phyloP scores from a whole-genome alignment of 1,140 invertebrate genomes.

The Capitella teleta region DNA sequence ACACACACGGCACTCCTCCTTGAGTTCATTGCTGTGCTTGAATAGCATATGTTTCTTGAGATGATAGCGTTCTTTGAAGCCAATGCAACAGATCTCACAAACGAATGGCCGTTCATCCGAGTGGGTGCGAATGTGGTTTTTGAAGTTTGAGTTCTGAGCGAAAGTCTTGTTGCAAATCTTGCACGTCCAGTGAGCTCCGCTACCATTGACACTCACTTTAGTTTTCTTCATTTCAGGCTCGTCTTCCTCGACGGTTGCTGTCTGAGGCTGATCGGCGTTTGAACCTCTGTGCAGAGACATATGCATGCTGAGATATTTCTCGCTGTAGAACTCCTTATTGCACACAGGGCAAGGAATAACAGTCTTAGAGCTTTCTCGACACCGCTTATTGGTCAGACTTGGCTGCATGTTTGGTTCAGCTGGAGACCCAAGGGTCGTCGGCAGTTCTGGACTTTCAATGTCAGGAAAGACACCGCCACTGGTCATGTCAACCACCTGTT shows the following conservation, averaged over 20 bases:
- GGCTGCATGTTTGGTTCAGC: too few relatives aligned
- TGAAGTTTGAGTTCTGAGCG: constrained; percentile 81
- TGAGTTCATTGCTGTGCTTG: constrained; percentile 10
- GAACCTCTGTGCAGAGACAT: constrained; percentile 9
- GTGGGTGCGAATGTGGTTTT: constrained; percentile 85
- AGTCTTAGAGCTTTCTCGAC: neutral
- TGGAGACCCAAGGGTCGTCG: too few relatives aligned
- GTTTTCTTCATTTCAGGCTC: neutral
- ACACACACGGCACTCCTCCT: constrained; percentile 10
- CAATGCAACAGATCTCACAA: constrained; percentile 83
- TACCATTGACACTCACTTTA: neutral
- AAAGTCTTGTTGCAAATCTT: constrained; percentile 45
- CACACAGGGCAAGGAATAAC: constrained; percentile 8
- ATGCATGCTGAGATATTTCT: constrained; percentile 15
- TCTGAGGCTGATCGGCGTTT: neutral
- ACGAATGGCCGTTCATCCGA: constrained; percentile 91
- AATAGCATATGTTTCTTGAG: constrained; percentile 14
- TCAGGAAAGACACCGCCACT: too few relatives aligned
- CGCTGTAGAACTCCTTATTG: constrained; percentile 10
- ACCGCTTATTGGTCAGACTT: neutral
- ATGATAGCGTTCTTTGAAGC: constrained; percentile 14
- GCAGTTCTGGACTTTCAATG: too few relatives aligned
- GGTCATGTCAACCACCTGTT: too few relatives aligned
- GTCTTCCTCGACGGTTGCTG: too few relatives aligned
- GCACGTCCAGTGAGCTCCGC: constrained; percentile 10